These are phyloP conservation scores for Dichetophora obliterata DNA, from an alignment of 2,888 invertebrate species.

Conservation along the genomic window DNA sequence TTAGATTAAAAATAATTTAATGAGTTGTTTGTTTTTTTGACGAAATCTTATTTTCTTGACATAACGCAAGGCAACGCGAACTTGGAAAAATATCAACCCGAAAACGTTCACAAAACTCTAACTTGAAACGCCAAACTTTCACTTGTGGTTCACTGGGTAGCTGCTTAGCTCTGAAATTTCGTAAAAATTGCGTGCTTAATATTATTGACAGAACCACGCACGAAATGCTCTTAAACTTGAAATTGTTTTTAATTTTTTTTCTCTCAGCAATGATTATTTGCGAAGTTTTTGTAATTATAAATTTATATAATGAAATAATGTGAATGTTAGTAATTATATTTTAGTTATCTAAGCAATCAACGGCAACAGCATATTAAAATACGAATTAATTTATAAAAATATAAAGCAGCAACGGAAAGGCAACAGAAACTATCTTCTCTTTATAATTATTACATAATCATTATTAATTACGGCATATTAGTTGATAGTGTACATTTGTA, in stretches of 20 bases:
- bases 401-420: slow-evolving; percentile 17
- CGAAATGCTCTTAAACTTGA: not conserved
- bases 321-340: slow-evolving; percentile 49
- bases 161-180: too few species aligned
- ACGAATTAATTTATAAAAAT: not conserved
- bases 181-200: slow-evolving; percentile 25
- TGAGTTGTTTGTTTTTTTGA: too few species aligned
- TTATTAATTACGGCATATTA: slow-evolving; percentile 13
- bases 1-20: too few species aligned
- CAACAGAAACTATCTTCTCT: slow-evolving; percentile 9
- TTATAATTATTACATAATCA: slow-evolving; percentile 28
- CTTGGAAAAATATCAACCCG: too few species aligned
- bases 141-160: too few species aligned
- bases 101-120: too few species aligned
- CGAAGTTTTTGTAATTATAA: not conserved
- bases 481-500: not conserved
- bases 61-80: too few species aligned
- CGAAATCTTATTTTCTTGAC: too few species aligned
- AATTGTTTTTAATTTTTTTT: not conserved
- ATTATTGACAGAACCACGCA: slow-evolving; percentile 37
- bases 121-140: too few species aligned
- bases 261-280: not conserved
- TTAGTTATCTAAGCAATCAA: slow-evolving; percentile 48
- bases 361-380: not conserved
- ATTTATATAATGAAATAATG: slow-evolving; percentile 31